These are phyloP conservation scores for Meteorus colon DNA, from an alignment of 2,888 invertebrate genomes.

Conservation along the genomic window DNA sequence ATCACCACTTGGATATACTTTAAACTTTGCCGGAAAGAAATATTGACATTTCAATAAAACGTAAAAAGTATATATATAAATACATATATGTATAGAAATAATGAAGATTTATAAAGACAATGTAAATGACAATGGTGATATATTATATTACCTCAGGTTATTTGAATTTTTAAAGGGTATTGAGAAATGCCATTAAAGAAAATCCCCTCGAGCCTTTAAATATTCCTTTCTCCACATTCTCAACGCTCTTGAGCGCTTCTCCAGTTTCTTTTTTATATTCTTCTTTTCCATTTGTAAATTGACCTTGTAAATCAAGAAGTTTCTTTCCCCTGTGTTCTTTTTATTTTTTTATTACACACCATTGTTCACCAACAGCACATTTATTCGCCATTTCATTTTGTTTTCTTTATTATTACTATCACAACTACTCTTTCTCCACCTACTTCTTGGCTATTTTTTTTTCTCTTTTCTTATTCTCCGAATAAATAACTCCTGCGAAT, in stretches of 20 bases:
- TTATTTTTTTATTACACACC: neutral
- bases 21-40: neutral
- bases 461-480: neutral
- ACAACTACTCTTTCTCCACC: neutral
- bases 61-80: neutral
- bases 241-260: neutral
- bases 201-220: slow-evolving; percentile 4
- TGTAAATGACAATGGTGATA: neutral
- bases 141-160: neutral
- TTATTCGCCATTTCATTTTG: neutral
- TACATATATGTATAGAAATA: neutral
- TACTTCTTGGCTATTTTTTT: neutral
- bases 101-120: neutral
- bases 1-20: neutral
- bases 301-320: slow-evolving; percentile 14
- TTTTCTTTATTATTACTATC: neutral
- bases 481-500: slow-evolving; percentile 5
- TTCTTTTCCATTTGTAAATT: neutral
- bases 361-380: neutral
- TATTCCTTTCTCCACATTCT: neutral
- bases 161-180: slow-evolving; percentile 1
- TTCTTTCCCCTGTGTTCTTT: neutral
- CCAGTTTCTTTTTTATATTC: neutral
- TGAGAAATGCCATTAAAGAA: neutral
- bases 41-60: slow-evolving; percentile 11